These are phyloP conservation scores for Trematomus bernacchii DNA, from an alignment of 2,797 vertebrate species.

Conservation along the genomic window DNA sequence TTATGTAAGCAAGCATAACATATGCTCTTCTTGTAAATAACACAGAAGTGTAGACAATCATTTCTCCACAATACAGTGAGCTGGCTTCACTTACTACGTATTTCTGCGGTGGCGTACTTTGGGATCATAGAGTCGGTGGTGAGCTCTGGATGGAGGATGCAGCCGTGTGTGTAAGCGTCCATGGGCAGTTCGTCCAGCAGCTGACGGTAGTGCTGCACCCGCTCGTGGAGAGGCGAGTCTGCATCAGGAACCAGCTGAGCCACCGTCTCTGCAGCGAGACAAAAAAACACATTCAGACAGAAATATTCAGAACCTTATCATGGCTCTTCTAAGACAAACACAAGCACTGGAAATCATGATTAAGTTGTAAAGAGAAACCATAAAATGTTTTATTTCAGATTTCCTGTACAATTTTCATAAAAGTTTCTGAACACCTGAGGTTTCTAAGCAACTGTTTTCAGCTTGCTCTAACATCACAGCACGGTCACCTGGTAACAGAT, in stretches of 20 bases:
- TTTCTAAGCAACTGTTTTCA: constrained; percentile 32
- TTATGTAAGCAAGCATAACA: not conserved
- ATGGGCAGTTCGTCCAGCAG: constrained; percentile 96
- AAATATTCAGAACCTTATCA: not conserved
- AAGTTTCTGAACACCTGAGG: constrained; percentile 9
- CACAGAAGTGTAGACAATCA: not conserved
- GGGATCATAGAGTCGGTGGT: constrained; percentile 99
- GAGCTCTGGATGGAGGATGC: constrained; percentile 99
- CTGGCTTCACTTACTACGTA: constrained; percentile 95
- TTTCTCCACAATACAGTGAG: constrained; percentile 9
- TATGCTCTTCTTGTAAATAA: not conserved
- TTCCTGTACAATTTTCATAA: not conserved
- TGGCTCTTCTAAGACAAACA: not conserved
- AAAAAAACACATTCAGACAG: not conserved
- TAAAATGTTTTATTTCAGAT: too few species aligned
- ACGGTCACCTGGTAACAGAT: constrained; percentile 46
- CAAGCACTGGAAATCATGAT: not conserved
- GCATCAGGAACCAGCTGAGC: constrained; percentile 92
- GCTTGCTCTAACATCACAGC: constrained; percentile 12
- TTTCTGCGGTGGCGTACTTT: constrained; percentile 99
- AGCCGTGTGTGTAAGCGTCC: constrained; percentile 99
- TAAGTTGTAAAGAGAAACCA: not conserved
- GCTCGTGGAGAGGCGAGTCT: constrained; percentile 88
- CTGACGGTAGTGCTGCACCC: constrained; percentile 95
- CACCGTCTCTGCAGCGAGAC: constrained; percentile 86